These are phyloP conservation scores for Drosophila elegans DNA, from an alignment of 1,140 invertebrate species.

Conservation along the genomic window DNA sequence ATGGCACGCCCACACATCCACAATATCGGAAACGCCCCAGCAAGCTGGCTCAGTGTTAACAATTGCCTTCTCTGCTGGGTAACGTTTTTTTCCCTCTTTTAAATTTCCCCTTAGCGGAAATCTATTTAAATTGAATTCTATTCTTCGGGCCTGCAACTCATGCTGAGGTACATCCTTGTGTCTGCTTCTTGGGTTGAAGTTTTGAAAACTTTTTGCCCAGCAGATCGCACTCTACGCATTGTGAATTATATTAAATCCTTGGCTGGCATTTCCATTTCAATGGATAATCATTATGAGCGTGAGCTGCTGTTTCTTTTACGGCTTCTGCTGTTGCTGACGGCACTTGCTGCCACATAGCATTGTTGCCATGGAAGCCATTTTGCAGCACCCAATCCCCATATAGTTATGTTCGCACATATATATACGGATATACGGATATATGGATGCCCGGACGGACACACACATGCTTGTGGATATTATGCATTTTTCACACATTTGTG, in stretches of 20 bases:
- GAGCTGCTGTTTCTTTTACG: conserved; percentile 49
- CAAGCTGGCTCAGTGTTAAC: conserved; percentile 58
- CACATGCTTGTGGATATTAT: conserved; percentile 66
- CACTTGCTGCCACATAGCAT: conserved; percentile 47
- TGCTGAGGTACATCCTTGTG: conserved; percentile 59
- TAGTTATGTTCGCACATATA: background rate
- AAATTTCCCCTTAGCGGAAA: conserved; percentile 84
- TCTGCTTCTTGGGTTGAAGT: conserved; percentile 29
- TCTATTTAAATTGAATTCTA: conserved; percentile 83
- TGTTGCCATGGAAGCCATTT: conserved; percentile 65
- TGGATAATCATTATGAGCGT: conserved; percentile 83
- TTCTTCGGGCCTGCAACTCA: conserved; percentile 69
- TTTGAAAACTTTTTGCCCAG: conserved; percentile 62
- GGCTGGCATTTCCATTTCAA: conserved; percentile 81
- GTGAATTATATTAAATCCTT: conserved; percentile 83
- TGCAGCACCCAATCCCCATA: conserved; percentile 16
- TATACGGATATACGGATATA: conserved; percentile 11
- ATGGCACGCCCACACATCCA: conserved; percentile 50
- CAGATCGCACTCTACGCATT: conserved; percentile 67
- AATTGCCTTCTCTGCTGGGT: conserved; percentile 66
- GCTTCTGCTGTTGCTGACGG: conserved; percentile 41
- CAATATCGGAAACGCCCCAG: conserved; percentile 29
- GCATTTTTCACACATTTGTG: conserved; percentile 78
- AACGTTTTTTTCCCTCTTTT: conserved; percentile 41
- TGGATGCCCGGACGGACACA: conserved; percentile 20